A percentile compares a stretch with the other conserved stretches of the same genome.
Evolutionary conservation across 2,888 invertebrate species (phyloP).

Genomic region (Platypus cylindrus): DNA sequence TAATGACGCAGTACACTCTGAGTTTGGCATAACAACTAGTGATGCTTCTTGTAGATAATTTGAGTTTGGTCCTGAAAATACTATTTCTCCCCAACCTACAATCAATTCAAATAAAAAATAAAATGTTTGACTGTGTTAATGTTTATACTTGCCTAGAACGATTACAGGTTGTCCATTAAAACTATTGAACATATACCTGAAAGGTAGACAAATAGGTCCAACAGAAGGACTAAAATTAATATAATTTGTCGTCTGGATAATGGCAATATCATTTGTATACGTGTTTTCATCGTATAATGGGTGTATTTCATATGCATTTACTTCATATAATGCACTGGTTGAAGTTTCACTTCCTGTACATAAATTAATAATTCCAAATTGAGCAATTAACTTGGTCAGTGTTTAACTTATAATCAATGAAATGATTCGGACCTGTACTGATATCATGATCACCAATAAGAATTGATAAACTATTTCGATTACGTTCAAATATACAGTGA

Average conservation of each 20-base stretch:
- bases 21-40: slow-evolving; percentile 32
- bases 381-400: too few species aligned
- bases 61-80: slow-evolving; percentile 39
- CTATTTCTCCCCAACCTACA: slow-evolving; percentile 48
- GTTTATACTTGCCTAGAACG: slow-evolving; percentile 9
- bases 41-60: slow-evolving; percentile 38
- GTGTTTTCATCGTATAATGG: slow-evolving; percentile 17
- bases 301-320: slow-evolving; percentile 28
- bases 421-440: slow-evolving; percentile 28
- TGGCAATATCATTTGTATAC: slow-evolving; percentile 38
- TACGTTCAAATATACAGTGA: slow-evolving; percentile 36
- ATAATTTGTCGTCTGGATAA: slow-evolving; percentile 27
- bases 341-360: slow-evolving; percentile 11
- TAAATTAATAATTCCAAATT: too few species aligned
- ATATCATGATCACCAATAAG: slow-evolving; percentile 44
- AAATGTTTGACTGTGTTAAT: not conserved
- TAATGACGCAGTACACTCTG: slow-evolving; percentile 27
- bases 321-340: slow-evolving; percentile 6
- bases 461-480: slow-evolving; percentile 24
- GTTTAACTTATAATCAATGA: too few species aligned
- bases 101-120: not conserved
- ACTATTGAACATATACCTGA: slow-evolving; percentile 6
- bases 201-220: slow-evolving; percentile 16
- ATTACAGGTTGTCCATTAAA: slow-evolving; percentile 11
- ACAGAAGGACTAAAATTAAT: slow-evolving; percentile 34